These are phyloP conservation scores for Lutraria lutraria DNA, from an alignment of 2,888 invertebrate species.

Conservation along the genomic window DNA sequence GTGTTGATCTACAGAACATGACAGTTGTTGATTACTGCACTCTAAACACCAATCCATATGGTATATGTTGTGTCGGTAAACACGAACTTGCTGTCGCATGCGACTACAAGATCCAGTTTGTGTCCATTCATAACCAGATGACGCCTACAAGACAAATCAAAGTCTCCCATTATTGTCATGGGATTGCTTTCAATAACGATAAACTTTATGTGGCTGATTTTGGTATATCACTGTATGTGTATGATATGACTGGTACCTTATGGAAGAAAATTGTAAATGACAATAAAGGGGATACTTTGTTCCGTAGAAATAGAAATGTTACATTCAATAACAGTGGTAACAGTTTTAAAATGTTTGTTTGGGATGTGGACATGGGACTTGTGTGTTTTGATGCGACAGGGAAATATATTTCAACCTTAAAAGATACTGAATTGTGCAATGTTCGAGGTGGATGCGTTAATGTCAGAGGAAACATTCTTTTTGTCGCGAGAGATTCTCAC, in stretches of 20 bases:
- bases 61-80: constrained; percentile 13
- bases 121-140: constrained; percentile 17
- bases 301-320: neutral
- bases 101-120: constrained; percentile 18
- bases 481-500: constrained; percentile 1
- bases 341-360: neutral
- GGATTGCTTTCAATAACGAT: constrained; percentile 27
- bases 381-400: constrained; percentile 12
- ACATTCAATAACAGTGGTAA: neutral
- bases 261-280: constrained; percentile 14
- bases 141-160: neutral
- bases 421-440: neutral
- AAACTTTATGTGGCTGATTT: constrained; percentile 14
- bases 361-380: neutral
- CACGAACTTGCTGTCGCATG: constrained; percentile 26
- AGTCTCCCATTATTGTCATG: constrained; percentile 12
- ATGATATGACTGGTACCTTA: constrained; percentile 26
- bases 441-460: neutral
- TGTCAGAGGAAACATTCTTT: constrained; percentile 22
- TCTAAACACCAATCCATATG: neutral
- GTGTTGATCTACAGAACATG: neutral
- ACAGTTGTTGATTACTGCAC: constrained; percentile 13
- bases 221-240: constrained; percentile 9
- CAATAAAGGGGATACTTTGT: constrained; percentile 15
- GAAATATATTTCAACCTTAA: neutral